Percentiles rank a stretch among this genome's conserved stretches.
Evolutionary conservation across 2,888 invertebrate species (phyloP).

Genomic region (Patella ulyssiponensis): DNA sequence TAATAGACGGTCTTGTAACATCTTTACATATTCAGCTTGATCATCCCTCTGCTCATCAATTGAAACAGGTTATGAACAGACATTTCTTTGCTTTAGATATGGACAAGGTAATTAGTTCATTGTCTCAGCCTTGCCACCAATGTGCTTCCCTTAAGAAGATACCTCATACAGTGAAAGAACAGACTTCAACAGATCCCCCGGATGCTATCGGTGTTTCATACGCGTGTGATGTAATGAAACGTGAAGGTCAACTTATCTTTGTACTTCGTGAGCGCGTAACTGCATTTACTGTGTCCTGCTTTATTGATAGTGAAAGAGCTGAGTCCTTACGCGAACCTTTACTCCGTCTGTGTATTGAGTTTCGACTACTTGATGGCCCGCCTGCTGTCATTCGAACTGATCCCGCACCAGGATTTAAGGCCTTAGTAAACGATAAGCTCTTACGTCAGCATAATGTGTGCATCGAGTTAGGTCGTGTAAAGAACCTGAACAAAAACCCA

Average conservation of each 20-base stretch:
- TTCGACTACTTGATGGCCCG: neutral
- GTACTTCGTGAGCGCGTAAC: neutral
- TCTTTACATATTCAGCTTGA: slow-evolving; percentile 32
- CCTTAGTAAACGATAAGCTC: neutral
- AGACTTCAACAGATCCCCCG: neutral
- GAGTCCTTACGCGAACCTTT: neutral
- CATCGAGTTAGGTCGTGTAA: slow-evolving; percentile 12
- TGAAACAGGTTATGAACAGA: slow-evolving; percentile 25
- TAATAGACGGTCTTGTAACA: slow-evolving; percentile 32
- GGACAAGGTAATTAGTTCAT: slow-evolving; percentile 25
- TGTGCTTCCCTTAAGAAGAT: slow-evolving; percentile 27
- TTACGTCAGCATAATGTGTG: neutral
- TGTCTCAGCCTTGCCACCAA: slow-evolving; percentile 22
- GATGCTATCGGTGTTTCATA: neutral
- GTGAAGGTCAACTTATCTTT: neutral
- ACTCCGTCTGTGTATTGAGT: neutral
- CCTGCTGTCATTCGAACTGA: neutral
- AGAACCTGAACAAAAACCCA: slow-evolving; percentile 23
- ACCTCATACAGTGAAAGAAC: slow-evolving; percentile 1
- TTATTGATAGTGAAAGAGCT: neutral
- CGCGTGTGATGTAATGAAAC: neutral
- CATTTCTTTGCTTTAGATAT: slow-evolving; percentile 36
- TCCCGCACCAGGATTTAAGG: neutral
- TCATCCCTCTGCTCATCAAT: slow-evolving; percentile 30
- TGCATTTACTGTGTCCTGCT: neutral